Conservation (phyloP, 1,140 invertebrate species). For the Ips typographus region DNA sequence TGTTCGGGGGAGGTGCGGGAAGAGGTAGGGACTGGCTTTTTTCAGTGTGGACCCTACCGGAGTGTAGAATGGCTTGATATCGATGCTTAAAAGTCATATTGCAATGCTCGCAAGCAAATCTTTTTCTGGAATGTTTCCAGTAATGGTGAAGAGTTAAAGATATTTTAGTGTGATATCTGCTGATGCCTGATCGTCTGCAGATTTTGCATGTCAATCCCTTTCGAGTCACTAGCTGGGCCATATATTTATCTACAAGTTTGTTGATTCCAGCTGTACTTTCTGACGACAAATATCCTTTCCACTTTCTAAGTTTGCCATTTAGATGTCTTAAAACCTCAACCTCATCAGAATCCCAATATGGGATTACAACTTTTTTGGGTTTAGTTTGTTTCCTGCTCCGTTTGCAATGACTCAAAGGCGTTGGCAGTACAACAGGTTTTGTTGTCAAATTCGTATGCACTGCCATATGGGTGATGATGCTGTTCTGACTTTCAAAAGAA, state of each 20-base stretch:
- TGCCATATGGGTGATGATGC: conserved; percentile 56
- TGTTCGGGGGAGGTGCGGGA: conserved; percentile 4
- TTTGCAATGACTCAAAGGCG: conserved; percentile 39
- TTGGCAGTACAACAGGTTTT: conserved; percentile 39
- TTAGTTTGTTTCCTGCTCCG: conserved; percentile 55
- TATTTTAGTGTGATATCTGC: conserved; percentile 46
- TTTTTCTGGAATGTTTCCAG: conserved; percentile 47
- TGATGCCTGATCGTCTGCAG: conserved; percentile 46
- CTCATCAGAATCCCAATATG: conserved; percentile 45
- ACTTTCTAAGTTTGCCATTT: conserved; percentile 42
- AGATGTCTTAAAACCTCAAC: conserved; percentile 44
- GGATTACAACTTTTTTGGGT: conserved; percentile 54
- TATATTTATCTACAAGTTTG: conserved; percentile 47
- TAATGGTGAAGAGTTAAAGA: conserved; percentile 47
- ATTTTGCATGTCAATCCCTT: conserved; percentile 46
- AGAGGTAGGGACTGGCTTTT: conserved; percentile 23
- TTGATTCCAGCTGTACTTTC: conserved; percentile 25
- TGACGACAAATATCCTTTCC: conserved; percentile 36
- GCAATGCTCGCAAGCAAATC: conserved; percentile 54
- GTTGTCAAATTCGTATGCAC: conserved; percentile 50
- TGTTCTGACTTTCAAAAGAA: conserved; percentile 50
- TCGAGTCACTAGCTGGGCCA: conserved; percentile 44
- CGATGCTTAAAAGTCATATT: conserved; percentile 49
- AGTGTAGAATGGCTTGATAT: conserved; percentile 54
- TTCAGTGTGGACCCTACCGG: conserved; percentile 49